Evolutionary conservation across 2,797 vertebrate genomes (phyloP), one percentile per base, ranked within the genome.

Genomic region (Smutsia temminckii): DNA sequence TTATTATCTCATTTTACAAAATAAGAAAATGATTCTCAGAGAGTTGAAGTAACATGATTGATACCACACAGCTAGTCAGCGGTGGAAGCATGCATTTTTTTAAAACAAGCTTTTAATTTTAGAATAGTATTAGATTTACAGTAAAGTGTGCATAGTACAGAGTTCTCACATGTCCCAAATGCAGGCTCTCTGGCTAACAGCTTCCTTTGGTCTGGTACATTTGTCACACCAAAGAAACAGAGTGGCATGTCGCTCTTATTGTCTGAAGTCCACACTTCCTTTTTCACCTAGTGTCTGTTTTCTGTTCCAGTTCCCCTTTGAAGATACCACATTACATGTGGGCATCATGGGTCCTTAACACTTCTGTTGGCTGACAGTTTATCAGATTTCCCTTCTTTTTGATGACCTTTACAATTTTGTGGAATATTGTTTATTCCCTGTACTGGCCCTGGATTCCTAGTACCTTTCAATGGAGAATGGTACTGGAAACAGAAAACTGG

Each of bases 181-280:
- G 8, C 3, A n/a, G 29, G 2, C n/a, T 75, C 2, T 8, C 10
- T 10, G 18, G 0, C 6, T 27, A 8, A 34, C 4, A 32, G 42
- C 13, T 40, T 46, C 12, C 14, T 3, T 51, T 57, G 37, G 4
- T 34, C 2, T 7, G 12, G 34, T n/a, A 21, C 21, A 6, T 11
- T 68, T 55, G 17, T 61, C 23, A 53, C 46, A 69, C 69, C 5
- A n/a, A 37, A 10, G 29, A 27, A 77, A 71, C 17, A 51, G 1
- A 81, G 20, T 57, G 34, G 27, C 8, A n/a, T 34, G 2, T 68
- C 1, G 37, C 53, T 53, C 78, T 37, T 20, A 49, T 68, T 53
- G 20, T 57, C n/a, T n/a, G 23, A 18, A 57, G 34, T 57, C 27
- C 23, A 14, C 17, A 40, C 3, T 74, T 74, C 9, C 55, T 80